A percentile compares a stretch with the other conserved stretches of the same genome.
These are phyloP conservation scores for Leuciscus idus DNA, from an alignment of 2,113 vertebrate genomes.

Conservation along the genomic window DNA sequence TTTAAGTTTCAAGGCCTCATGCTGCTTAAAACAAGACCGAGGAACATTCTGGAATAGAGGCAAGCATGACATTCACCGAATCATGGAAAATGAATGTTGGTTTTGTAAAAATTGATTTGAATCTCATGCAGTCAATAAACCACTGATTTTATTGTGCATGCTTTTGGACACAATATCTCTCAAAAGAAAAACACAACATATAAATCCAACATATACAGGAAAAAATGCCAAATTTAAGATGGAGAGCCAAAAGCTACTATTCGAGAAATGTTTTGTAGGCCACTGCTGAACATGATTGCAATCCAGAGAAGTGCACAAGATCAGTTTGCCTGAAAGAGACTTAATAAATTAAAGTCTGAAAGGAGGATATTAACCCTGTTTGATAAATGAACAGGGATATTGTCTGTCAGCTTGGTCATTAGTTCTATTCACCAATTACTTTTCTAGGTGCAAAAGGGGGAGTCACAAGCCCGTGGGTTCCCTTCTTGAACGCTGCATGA, in stretches of 20 bases:
- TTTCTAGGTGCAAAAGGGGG: conserved; percentile 50
- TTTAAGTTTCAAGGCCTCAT: conserved; percentile 51
- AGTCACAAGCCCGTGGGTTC: conserved; percentile 30
- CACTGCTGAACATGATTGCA: conserved; percentile 37
- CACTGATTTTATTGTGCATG: not conserved
- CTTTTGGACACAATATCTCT: conserved; percentile 6
- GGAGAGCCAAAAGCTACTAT: not conserved
- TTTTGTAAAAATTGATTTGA: conserved; percentile 34
- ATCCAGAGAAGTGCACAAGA: conserved; percentile 40
- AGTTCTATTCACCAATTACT: conserved; percentile 60
- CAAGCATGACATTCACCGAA: conserved; percentile 47
- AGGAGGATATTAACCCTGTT: conserved; percentile 68
- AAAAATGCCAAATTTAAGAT: too few species aligned
- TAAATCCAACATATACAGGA: not conserved
- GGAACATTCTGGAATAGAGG: conserved; percentile 39
- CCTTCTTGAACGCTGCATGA: not conserved
- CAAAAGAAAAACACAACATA: not conserved
- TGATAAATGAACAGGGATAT: conserved; percentile 78
- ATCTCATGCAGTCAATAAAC: conserved; percentile 32
- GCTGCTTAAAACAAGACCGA: conserved; percentile 42
- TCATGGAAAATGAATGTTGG: conserved; percentile 41
- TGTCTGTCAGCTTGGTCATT: conserved; percentile 68
- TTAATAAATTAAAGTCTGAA: conserved; percentile 71
- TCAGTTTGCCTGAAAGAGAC: conserved; percentile 63
- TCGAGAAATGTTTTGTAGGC: not conserved